Evolutionary conservation across 2,797 vertebrate genomes (phyloP), one percentile per base, ranked within the genome.

Genomic region (Lophius americanus): DNA sequence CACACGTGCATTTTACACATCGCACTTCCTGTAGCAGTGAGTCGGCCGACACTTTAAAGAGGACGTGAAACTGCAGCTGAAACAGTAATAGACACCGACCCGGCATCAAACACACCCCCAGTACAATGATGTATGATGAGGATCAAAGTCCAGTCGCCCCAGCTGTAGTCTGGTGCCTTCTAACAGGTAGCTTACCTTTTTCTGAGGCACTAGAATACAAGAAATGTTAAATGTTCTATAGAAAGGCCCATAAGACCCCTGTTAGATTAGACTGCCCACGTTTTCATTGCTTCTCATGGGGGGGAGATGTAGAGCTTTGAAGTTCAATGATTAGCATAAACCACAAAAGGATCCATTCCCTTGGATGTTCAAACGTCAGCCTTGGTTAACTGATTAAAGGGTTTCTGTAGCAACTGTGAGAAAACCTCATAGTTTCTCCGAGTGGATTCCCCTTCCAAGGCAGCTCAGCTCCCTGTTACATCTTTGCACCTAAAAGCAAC

Each of bases 51-150:
- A 6, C 35, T 13, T 1, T 50, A 71, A 64, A 70, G 1, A 1
- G 7, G 37, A 73, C 71, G 81, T 86, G 65, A 83, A 80, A 80
- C 49, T 11, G 42, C 33, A 41, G 56, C 68, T 68, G 71, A 61
- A 66, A 75, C 41, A 59, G 61, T 59, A 48, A 41, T 48, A 11
- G 10, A 43, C 36, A 7, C 44, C 44, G 56, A 48, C 38, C 4
- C 4, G 46, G 64, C 76, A 74, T 87, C 82, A 82, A 83, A 73
- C 77, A 35, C 42, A 11, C 60, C 55, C 10, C 37, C 6, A 46
- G 9, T 10, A 33, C 53, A 48, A 1, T 37, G 51, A 11, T 43
- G 66, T 36, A n/a, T n/a, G 43, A 56, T 32, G 38, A 54, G 36
- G 68, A 83, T 84, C 69, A 75, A 76, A 83, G 69, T 70, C 59